Evolutionary conservation across 2,797 vertebrate genomes (phyloP), one percentile per base, ranked within the genome.

Genomic region (Agapornis canus): DNA sequence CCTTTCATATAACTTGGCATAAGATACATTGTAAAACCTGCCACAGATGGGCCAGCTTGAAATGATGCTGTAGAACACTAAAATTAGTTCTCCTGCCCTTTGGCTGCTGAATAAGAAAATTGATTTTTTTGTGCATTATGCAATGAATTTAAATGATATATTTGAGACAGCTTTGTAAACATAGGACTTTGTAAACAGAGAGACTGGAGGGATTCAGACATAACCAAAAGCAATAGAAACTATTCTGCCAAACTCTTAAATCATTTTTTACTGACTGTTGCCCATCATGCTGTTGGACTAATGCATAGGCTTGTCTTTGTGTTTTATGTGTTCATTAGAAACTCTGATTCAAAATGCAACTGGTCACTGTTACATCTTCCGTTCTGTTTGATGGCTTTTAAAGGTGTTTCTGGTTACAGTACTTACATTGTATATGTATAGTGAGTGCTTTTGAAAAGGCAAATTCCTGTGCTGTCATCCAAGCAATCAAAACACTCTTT

Each of bases 391-490:
- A 82, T 56, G 51, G 75, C 31, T 94, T 91, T 88, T 88, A 91
- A 92, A 94, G 80, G 70, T 77, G 73, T 56, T 86, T 92, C 91
- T 94, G 48, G 66, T 86, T 92, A 71, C 47, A 78, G 43, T 80
- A 84, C 81, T 94, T 91, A 89, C 66, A 60, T 66, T 13, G 5
- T 82, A 72, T 63, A 92, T 82, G 47, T 51, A 81, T 10, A 86
- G 49, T 0, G 1, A 94, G 85, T 64, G 92, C 79, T 92, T 94
- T 95, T 91, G 83, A 93, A 91, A 91, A 92, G 83, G 66, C 66
- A 65, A 88, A 95, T 96, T 95, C 89, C 89, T 94, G 89, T 96
- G 91, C 91, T 96, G 85, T 85, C 91, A 95, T 87, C 90, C 94
- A 94, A 94, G 91, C 60, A 94, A 94, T 88, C 92, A 96, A 94